These are phyloP conservation scores for Pseudonaja textilis DNA, from an alignment of 2,113 vertebrate genomes.

Conservation along the genomic window DNA sequence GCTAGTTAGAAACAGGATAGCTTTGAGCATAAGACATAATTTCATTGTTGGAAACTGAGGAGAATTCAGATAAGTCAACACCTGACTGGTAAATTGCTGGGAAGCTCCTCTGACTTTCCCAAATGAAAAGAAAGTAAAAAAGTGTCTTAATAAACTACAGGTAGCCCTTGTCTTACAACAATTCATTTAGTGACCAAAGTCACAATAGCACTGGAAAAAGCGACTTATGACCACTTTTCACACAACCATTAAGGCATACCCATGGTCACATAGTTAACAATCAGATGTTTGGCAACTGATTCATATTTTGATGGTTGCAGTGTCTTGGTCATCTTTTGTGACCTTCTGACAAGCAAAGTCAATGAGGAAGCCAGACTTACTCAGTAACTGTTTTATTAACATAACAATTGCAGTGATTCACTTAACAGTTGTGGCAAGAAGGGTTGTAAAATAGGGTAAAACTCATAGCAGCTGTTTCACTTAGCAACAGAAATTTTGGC, in stretches of 20 bases:
- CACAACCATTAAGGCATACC: neutral
- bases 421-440: neutral
- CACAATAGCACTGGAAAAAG: neutral
- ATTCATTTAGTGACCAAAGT: neutral
- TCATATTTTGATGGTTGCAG: neutral
- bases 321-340: neutral
- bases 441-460: neutral
- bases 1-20: neutral
- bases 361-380: neutral
- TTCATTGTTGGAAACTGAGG: neutral
- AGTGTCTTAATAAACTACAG: neutral
- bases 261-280: neutral
- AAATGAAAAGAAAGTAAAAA: neutral
- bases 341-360: neutral
- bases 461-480: neutral
- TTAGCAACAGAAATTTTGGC: neutral
- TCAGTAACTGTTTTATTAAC: neutral
- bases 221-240: neutral
- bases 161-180: neutral
- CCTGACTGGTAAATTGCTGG: neutral
- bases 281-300: neutral
- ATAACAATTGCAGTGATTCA: neutral
- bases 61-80: neutral
- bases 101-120: neutral
- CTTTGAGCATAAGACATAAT: neutral